Conservation (phyloP, 2,888 invertebrate species). For the Strigamia transsilvanica region DNA sequence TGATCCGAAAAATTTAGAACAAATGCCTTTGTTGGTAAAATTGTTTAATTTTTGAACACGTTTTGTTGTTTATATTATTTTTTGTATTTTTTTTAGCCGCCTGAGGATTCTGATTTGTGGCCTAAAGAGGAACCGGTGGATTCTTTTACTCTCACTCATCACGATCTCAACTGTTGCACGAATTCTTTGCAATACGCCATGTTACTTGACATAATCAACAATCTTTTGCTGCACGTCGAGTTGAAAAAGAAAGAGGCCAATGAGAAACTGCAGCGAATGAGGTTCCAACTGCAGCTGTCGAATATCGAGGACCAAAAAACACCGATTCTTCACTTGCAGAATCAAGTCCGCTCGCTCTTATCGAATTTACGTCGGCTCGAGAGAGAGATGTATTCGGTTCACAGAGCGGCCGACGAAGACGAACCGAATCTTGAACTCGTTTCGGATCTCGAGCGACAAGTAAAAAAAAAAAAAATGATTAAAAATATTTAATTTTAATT, state of each 20-base stretch:
- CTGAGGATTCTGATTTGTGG: constrained; percentile 73
- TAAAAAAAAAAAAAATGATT: constrained; percentile 59
- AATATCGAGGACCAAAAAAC: constrained; percentile 89
- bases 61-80: neutral
- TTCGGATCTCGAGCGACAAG: constrained; percentile 76
- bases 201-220: constrained; percentile 97
- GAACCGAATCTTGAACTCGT: constrained; percentile 71
- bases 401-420: constrained; percentile 76
- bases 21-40: constrained; percentile 58
- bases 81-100: constrained; percentile 50
- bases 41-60: neutral
- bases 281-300: constrained; percentile 91
- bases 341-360: constrained; percentile 73
- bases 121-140: constrained; percentile 88
- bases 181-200: constrained; percentile 94
- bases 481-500: neutral
- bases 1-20: constrained; percentile 67
- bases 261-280: constrained; percentile 87
- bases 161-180: constrained; percentile 97
- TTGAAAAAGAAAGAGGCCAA: constrained; percentile 91
- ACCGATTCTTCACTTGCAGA: constrained; percentile 91
- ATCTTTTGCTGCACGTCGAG: constrained; percentile 94
- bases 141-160: constrained; percentile 97
- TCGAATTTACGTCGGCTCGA: constrained; percentile 86
- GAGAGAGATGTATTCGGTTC: constrained; percentile 86